Evolutionary conservation across 1,140 invertebrate genomes (phyloP).

Genomic region (Eurosta solidaginis): DNA sequence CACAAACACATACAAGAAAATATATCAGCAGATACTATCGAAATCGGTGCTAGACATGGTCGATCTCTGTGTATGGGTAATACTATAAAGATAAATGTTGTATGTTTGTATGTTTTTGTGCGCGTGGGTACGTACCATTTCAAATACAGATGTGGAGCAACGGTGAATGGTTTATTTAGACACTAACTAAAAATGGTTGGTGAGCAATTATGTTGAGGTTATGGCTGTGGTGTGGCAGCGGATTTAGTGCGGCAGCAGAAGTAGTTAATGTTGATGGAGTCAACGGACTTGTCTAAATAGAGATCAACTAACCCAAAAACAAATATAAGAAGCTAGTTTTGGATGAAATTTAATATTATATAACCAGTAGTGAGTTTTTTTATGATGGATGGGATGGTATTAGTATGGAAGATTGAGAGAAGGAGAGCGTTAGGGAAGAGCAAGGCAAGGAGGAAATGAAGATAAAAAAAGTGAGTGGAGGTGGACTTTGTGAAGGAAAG

Average conservation of each 20-base stretch:
- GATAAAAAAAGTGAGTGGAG: too few relatives aligned
- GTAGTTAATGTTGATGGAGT: neutral
- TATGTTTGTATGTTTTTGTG: neutral
- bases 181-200: neutral
- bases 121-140: neutral
- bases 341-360: too few relatives aligned
- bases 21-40: neutral
- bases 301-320: neutral
- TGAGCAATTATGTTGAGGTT: neutral
- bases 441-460: too few relatives aligned
- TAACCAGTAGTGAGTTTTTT: too few relatives aligned
- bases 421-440: too few relatives aligned
- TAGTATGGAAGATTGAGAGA: too few relatives aligned
- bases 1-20: neutral
- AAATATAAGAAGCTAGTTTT: too few relatives aligned
- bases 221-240: neutral
- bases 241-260: neutral
- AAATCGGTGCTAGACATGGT: neutral
- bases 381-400: too few relatives aligned
- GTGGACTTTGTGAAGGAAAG: too few relatives aligned
- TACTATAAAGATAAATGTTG: neutral
- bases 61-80: neutral
- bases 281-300: constrained; percentile 23
- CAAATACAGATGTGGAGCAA: neutral
- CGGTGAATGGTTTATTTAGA: neutral